Evolutionary conservation across 2,113 vertebrate species (phyloP).

Genomic region (Coreoperca whiteheadi): DNA sequence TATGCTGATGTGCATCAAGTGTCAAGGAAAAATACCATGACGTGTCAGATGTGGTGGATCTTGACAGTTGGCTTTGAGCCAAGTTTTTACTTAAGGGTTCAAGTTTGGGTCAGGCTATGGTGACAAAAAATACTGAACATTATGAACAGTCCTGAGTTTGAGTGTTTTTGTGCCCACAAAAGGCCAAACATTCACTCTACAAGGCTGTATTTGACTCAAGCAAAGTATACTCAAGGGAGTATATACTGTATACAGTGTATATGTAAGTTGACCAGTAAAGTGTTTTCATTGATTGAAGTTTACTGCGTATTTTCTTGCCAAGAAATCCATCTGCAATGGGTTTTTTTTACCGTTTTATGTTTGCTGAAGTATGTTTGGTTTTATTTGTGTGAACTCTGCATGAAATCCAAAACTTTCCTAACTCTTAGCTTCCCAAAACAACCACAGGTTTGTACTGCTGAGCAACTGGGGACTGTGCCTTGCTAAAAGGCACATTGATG

Average conservation of each 20-base stretch:
- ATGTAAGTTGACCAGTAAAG: neutral
- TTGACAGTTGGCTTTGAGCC: neutral
- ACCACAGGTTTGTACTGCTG: accelerated
- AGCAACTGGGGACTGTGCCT: neutral
- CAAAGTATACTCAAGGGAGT: neutral
- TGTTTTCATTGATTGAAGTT: neutral
- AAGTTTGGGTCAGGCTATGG: neutral
- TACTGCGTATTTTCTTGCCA: neutral
- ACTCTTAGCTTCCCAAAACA: neutral
- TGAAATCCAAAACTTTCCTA: neutral
- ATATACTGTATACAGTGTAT: too few species aligned
- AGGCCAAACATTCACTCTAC: neutral
- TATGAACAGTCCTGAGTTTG: neutral
- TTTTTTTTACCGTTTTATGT: neutral
- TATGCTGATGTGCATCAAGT: constrained; percentile 1
- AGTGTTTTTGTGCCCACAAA: neutral
- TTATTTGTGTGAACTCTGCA: neutral
- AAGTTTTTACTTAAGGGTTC: neutral
- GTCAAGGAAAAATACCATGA: neutral
- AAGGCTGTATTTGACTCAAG: neutral
- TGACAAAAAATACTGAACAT: neutral
- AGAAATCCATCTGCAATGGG: neutral
- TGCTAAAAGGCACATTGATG: constrained; percentile 34
- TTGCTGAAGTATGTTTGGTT: neutral
- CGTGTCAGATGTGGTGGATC: constrained; percentile 10